Conservation (phyloP, 2,888 invertebrate species). For the Drosophila neoperkinsi region DNA sequence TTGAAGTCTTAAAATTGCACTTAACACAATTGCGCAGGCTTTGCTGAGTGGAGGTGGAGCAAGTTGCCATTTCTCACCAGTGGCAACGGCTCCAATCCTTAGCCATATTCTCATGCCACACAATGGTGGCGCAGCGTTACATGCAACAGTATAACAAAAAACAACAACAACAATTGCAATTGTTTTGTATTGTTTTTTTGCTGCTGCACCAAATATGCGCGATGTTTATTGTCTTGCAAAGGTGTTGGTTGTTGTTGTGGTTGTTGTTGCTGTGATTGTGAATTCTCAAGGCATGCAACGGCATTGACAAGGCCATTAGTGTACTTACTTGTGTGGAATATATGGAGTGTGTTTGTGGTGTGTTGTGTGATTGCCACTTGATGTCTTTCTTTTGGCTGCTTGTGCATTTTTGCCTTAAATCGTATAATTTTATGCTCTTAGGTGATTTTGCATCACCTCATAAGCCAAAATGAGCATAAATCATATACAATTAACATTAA, state of each 20-base stretch:
- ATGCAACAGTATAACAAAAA: slow-evolving; percentile 31
- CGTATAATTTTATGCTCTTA: slow-evolving; percentile 54
- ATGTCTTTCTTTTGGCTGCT: slow-evolving; percentile 47
- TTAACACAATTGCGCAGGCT: slow-evolving; percentile 43
- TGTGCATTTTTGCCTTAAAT: slow-evolving; percentile 33
- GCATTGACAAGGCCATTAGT: slow-evolving; percentile 72
- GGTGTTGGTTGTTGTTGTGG: slow-evolving; percentile 28
- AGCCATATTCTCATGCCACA: slow-evolving; percentile 58
- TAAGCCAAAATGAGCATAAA: slow-evolving; percentile 39
- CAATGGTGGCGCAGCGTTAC: slow-evolving; percentile 37
- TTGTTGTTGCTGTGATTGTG: slow-evolving; percentile 47
- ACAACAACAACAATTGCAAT: slow-evolving; percentile 65
- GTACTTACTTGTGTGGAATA: slow-evolving; percentile 28
- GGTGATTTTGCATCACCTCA: slow-evolving; percentile 40
- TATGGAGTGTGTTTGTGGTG: slow-evolving; percentile 10
- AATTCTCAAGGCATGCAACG: slow-evolving; percentile 63
- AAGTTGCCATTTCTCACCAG: slow-evolving; percentile 47
- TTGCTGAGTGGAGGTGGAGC: slow-evolving; percentile 20
- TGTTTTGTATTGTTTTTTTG: slow-evolving; percentile 48
- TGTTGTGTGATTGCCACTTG: slow-evolving; percentile 32
- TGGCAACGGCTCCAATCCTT: slow-evolving; percentile 27
- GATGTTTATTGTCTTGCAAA: slow-evolving; percentile 52
- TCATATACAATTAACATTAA: slow-evolving; percentile 30
- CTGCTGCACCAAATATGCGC: slow-evolving; percentile 66
- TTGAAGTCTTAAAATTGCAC: slow-evolving; percentile 43